These are phyloP conservation scores for Cerceris rybyensis DNA, from an alignment of 2,888 invertebrate species.

Conservation along the genomic window DNA sequence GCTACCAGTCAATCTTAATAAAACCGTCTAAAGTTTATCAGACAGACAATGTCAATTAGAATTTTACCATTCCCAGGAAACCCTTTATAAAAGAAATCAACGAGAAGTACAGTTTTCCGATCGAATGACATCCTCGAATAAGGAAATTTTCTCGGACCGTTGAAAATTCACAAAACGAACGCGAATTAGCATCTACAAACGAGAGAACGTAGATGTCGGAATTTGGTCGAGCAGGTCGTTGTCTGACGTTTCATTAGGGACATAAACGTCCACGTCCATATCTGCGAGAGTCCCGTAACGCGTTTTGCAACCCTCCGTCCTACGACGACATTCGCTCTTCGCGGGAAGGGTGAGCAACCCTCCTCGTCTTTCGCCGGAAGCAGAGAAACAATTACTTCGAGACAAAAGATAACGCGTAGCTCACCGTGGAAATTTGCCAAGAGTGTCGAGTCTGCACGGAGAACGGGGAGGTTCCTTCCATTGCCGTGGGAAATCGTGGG, in stretches of 20 bases:
- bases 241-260: constrained; percentile 61
- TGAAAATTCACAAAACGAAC: constrained; percentile 23
- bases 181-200: constrained; percentile 53
- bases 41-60: no score
- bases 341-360: constrained; percentile 1
- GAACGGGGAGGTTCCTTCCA: constrained; percentile 5
- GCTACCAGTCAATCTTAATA: no score
- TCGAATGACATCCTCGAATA: no score
- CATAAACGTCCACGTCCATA: constrained; percentile 62
- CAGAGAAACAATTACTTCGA: constrained; percentile 75
- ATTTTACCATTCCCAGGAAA: no score
- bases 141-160: no score
- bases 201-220: constrained; percentile 38
- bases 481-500: constrained; percentile 14
- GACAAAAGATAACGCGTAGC: constrained; percentile 73
- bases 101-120: no score
- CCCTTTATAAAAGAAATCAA: no score
- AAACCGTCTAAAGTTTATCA: no score
- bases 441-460: constrained; percentile 59
- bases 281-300: constrained; percentile 52
- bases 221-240: constrained; percentile 47
- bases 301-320: constrained; percentile 8
- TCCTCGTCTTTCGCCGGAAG: constrained; percentile 38
- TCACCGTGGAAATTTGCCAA: constrained; percentile 75
- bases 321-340: constrained; percentile 9